Conservation (phyloP, 2,797 vertebrate species). For the Ataeniobius toweri region DNA sequence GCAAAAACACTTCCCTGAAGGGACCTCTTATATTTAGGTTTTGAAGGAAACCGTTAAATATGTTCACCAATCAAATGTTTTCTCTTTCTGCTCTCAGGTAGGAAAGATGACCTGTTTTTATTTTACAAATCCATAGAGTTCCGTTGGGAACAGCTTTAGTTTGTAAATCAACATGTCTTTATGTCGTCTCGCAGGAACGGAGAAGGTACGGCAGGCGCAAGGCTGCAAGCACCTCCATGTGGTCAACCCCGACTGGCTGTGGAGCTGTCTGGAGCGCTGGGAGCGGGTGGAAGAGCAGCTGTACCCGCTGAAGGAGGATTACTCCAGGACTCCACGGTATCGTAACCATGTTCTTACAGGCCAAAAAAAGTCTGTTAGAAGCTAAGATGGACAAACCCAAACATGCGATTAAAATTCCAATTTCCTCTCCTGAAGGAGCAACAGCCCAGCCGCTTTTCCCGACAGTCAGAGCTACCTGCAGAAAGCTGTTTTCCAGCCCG, state of each 20-base stretch:
- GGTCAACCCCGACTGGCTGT: conserved; percentile 97
- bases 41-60: no score
- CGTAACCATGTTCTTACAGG: not conserved
- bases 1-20: no score
- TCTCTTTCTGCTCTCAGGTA: not conserved
- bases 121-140: not conserved
- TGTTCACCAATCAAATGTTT: not conserved
- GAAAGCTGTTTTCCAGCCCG: conserved; percentile 83
- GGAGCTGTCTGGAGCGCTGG: conserved; percentile 98
- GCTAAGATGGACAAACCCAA: not conserved
- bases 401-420: not conserved
- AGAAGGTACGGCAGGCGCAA: conserved; percentile 95
- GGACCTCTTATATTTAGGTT: no score
- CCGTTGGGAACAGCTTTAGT: no score
- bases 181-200: conserved; percentile 83
- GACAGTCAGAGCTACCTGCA: conserved; percentile 80
- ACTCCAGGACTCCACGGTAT: conserved; percentile 85
- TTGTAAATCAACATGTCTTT: no score
- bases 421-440: conserved; percentile 79
- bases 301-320: conserved; percentile 92
- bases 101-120: no score
- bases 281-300: conserved; percentile 94
- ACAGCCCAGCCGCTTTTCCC: conserved; percentile 85
- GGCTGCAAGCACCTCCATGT: conserved; percentile 89
- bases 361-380: not conserved